Percentiles rank a stretch among this genome's conserved stretches.
Evolutionary conservation across 2,888 invertebrate species (phyloP).

Genomic region (Lissocephala sabroskyi): DNA sequence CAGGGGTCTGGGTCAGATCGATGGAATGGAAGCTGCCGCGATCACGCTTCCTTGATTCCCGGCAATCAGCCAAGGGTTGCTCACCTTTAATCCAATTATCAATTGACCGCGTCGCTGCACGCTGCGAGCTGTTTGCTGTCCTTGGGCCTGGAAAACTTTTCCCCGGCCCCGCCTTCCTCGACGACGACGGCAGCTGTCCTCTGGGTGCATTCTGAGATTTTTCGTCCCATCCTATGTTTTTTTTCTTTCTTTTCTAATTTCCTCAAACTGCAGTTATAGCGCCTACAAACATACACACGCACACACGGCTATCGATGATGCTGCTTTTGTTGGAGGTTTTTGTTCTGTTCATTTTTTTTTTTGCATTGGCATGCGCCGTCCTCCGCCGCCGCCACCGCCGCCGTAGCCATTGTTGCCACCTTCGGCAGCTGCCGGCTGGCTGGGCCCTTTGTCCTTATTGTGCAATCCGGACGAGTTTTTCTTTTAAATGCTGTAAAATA

Average conservation of each 20-base stretch:
- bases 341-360: conserved; percentile 1
- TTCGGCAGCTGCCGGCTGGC: conserved; percentile 1
- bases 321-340: background rate
- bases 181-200: conserved; percentile 48
- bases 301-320: too few species aligned
- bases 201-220: conserved; percentile 45
- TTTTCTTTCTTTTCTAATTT: background rate
- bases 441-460: too few species aligned
- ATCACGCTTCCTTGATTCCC: too few species aligned
- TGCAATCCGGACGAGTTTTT: too few species aligned
- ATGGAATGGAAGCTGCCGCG: background rate
- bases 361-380: conserved; percentile 1
- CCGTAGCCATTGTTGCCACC: too few species aligned
- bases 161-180: too few species aligned
- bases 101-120: conserved; percentile 5
- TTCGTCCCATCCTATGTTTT: conserved; percentile 12
- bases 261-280: conserved; percentile 24
- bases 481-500: conserved; percentile 14
- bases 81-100: conserved; percentile 2
- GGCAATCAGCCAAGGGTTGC: too few species aligned
- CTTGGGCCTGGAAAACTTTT: too few species aligned
- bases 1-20: background rate
- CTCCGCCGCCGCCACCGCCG: background rate
- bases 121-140: background rate
- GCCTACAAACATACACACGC: too few species aligned